Base-by-base conservation (phyloP, 2,797 vertebrate species). In the Macropodus opercularis region DNA sequence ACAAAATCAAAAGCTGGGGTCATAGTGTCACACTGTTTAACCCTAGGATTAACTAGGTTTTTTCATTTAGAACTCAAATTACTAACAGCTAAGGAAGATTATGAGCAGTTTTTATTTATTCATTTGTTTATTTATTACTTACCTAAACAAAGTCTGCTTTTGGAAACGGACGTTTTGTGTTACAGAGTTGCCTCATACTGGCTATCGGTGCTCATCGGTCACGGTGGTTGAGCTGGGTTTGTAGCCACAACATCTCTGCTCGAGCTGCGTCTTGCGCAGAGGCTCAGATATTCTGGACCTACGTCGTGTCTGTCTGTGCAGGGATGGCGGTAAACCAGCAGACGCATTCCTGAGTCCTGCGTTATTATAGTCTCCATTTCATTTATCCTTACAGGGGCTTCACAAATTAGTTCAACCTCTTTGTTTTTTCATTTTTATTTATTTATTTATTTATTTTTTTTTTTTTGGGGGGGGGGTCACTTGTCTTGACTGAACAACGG, bases 351-450 rank as follows among this genome's bases (percentile, higher is more conserved):
- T 75, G 22, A 49, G 17, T 43, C 48, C 66, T 50, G 63, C 46
- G 10, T 85, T 82, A 71, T 78, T 75, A 75, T 73, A 72, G 67
- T 75, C 75, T 75, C 65, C 54, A 57, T 79, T 85, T 72, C 58
- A 77, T 76, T 66, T 72, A 42, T 65, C 34, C 69, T 65, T 55
- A 18, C 36, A 39, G 36, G 18, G 36, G 36, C 36, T 39, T 39
- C 8, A 18, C 3, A 18, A 39, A 39, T n/a, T 39, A 18, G 10
- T 39, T 17, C 3, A 9, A 39, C 36, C 17, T 18, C 34, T 15
- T 35, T 8, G n/a, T 8, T n/a, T 36, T 35, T 35, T n/a, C n/a
- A n/a, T n/a, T n/a, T n/a, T n/a, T n/a, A n/a, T n/a, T n/a, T n/a
- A n/a, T n/a, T n/a, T n/a, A n/a, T n/a, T n/a, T n/a, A n/a, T n/a